Conservation (phyloP, 2,888 invertebrate genomes). For the Sussaba pulchella region DNA sequence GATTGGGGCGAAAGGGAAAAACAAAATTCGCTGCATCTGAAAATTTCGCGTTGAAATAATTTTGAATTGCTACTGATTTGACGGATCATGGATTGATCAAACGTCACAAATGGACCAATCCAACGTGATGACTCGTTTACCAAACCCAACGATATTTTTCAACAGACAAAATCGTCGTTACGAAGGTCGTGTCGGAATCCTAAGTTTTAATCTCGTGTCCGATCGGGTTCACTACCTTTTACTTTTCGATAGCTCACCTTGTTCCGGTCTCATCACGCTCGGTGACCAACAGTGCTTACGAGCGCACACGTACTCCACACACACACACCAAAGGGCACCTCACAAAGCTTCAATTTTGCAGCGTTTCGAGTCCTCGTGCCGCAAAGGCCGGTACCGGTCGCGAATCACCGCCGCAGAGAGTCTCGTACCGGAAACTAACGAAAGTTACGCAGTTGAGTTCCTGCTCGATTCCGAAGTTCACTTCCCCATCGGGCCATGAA, state of each 20-base stretch:
- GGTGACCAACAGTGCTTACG: not conserved
- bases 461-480: conserved; percentile 37
- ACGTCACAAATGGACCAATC: too few relatives aligned
- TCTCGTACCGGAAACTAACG: conserved; percentile 42
- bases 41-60: not conserved
- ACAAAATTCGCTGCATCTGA: not conserved
- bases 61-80: too few relatives aligned
- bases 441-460: conserved; percentile 59
- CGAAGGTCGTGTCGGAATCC: not conserved
- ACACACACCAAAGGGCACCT: not conserved
- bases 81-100: too few relatives aligned
- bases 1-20: not conserved
- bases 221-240: conserved; percentile 1
- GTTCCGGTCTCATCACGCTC: not conserved
- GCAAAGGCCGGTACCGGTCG: conserved; percentile 2
- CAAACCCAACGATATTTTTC: too few relatives aligned
- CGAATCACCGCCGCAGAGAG: conserved; percentile 25
- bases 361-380: not conserved
- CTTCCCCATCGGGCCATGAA: conserved; percentile 7
- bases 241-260: conserved; percentile 2
- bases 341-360: conserved; percentile 30
- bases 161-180: too few relatives aligned
- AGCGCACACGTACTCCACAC: not conserved
- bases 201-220: not conserved
- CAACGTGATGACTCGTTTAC: too few relatives aligned